Evolutionary conservation across 2,113 vertebrate genomes (phyloP), one percentile per base, ranked within the genome.

Genomic region (Mystacornis crossleyi): DNA sequence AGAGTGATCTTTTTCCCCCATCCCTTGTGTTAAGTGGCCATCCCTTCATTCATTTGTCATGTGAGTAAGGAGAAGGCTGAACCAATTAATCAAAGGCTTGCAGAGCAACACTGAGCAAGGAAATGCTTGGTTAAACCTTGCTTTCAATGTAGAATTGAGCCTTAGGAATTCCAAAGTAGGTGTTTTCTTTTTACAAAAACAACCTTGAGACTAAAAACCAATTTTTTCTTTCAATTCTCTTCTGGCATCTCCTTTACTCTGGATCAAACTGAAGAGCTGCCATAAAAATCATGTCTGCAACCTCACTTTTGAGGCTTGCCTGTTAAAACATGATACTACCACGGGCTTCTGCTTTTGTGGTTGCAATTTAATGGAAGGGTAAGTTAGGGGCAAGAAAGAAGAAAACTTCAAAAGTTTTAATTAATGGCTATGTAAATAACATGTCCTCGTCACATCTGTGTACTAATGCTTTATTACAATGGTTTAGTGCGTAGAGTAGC

Each of bases 51-150:
- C 62, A 61, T 86, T 90, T 34, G 8, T 92, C 74, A 93, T 26
- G 12, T 61, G 58, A 78, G 54, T 42, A 81, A 86, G 42, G 24
- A 81, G 50, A 89, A 95, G 93, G 82, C 24, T 84, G 72, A 86
- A 74, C n/a, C 88, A 90, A 81, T 94, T 86, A 86, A 86, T 96
- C 92, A 93, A 90, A 90, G 47, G 34, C 33, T 73, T 38, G 26
- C 34, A 88, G 60, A 89, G 14, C n/a, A 92, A 72, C 64, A 80
- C 25, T 29, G 28, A 94, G 25, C 43, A 47, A 69, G 24, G 54
- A 43, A 90, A 89, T 81, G 64, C 38, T 62, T 78, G 89, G 62
- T 81, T 95, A 86, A 93, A 81, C 51, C 40, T 90, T 78, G 26
- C 26, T 78, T 93, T 92, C 45, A 25, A 4, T 47, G 51, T 47